phyloP scores from a whole-genome alignment of 2,113 vertebrate species.

The Murina feae region DNA sequence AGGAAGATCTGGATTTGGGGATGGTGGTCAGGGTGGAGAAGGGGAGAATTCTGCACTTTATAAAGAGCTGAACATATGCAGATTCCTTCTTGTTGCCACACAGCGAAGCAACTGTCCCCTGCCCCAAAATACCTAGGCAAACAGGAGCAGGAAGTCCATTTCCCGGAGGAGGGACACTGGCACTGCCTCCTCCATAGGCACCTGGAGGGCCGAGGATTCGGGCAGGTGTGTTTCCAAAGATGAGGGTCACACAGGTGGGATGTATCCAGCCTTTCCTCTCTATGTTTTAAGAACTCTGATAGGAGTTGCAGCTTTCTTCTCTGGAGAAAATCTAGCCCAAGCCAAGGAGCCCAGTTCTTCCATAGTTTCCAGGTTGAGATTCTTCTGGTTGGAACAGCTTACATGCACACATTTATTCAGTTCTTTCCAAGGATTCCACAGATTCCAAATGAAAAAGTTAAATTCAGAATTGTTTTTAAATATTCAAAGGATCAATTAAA shows the following conservation, averaged over 20 bases:
- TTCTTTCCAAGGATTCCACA: background rate
- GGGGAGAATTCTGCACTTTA: fast-evolving
- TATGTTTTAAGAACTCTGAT: fast-evolving
- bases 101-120: background rate
- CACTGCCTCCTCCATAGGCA: too few relatives aligned
- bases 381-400: background rate
- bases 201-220: fast-evolving
- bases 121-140: background rate
- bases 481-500: too few relatives aligned
- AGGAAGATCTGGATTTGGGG: background rate
- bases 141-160: fast-evolving
- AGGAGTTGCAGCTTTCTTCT: fast-evolving
- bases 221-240: fast-evolving
- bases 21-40: fast-evolving
- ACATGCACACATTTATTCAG: background rate
- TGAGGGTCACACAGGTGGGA: fast-evolving
- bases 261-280: fast-evolving
- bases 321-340: background rate
- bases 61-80: background rate
- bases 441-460: background rate
- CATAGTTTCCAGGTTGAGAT: fast-evolving
- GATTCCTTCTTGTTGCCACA: too few relatives aligned
- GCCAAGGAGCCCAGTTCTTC: background rate
- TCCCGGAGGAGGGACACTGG: fast-evolving
- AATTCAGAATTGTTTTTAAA: background rate